Base-by-base conservation (phyloP, 1,140 invertebrate species). In the Ceratina japonica region DNA sequence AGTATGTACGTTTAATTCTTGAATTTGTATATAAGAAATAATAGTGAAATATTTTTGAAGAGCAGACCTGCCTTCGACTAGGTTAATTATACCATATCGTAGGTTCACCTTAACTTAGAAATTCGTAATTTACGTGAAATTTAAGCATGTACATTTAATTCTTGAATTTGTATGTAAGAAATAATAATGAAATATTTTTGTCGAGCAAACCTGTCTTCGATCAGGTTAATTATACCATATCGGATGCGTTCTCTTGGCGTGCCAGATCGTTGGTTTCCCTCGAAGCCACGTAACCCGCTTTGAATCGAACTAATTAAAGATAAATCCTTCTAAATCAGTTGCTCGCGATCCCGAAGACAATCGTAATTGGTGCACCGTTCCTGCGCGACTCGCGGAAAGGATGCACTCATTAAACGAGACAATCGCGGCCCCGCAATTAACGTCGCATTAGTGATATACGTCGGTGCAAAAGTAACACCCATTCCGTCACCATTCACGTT, bases 391-490 rank as follows among this genome's bases (percentile, higher is more conserved):
- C 27, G 22, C 49, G 74, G 65, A 75, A 52, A 74, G 52, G 58
- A 81, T 79, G 75, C 71, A 77, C 77, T 87, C 86, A 86, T 86
- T 87, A 86, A 86, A 71, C 63, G 84, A 75, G 79, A 88, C 84
- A 87, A 88, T 88, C 80, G 84, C 49, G 56, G 65, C 44, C 49
- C 5, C 70, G 75, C 80, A 87, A 88, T 86, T 86, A 83, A 87
- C 80, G 86, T 87, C 85, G 80, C 84, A 86, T 88, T 80, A 83
- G 81, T 82, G 86, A 87, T 82, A 78, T 73, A 83, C 77, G 80
- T 79, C 79, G 78, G 71, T 66, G 77, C 71, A 79, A 74, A 79
- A 65, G 70, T 65, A 79, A 79, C 77, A 79, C 77, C 71, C 61
- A 27, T 66, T 63, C 70, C 71, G 71, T 73, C 77, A 74, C 37